Conservation (phyloP, 2,888 invertebrate species). For the Drosophila hamatofila region DNA sequence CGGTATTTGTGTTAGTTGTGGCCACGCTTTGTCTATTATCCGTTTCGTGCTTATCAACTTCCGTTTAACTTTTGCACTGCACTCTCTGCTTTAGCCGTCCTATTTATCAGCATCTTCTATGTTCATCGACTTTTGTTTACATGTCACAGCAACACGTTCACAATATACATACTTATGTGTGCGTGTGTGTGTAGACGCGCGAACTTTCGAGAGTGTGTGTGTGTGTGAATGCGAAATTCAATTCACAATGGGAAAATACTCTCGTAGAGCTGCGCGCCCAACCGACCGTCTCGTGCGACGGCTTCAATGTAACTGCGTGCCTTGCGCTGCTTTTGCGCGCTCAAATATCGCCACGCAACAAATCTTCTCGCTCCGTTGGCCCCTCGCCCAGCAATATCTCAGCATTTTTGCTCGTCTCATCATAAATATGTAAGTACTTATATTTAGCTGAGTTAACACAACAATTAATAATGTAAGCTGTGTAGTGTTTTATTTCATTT, state of each 20-base stretch:
- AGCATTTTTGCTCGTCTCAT: slow-evolving; percentile 37
- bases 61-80: slow-evolving; percentile 53
- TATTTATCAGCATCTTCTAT: slow-evolving; percentile 60
- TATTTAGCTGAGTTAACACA: slow-evolving; percentile 32
- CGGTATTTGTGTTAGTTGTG: slow-evolving; percentile 10
- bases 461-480: slow-evolving; percentile 24
- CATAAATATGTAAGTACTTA: slow-evolving; percentile 20
- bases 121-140: slow-evolving; percentile 40
- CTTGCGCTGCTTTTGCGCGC: slow-evolving; percentile 57
- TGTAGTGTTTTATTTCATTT: slow-evolving; percentile 34
- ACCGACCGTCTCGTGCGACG: slow-evolving; percentile 68
- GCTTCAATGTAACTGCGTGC: slow-evolving; percentile 70
- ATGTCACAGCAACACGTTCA: slow-evolving; percentile 21
- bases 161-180: slow-evolving; percentile 3
- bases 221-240: slow-evolving; percentile 10
- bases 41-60: slow-evolving; percentile 47
- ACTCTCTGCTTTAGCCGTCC: slow-evolving; percentile 28
- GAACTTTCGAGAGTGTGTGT: not conserved
- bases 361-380: slow-evolving; percentile 12
- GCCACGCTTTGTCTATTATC: slow-evolving; percentile 6
- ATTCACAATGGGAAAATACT: slow-evolving; percentile 23
- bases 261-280: slow-evolving; percentile 41
- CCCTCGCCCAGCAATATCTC: not conserved
- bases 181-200: not conserved
- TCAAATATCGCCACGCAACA: slow-evolving; percentile 68